Evolutionary conservation across 1,140 invertebrate genomes (phyloP).

Genomic region (Venustaconcha ellipsiformis): DNA sequence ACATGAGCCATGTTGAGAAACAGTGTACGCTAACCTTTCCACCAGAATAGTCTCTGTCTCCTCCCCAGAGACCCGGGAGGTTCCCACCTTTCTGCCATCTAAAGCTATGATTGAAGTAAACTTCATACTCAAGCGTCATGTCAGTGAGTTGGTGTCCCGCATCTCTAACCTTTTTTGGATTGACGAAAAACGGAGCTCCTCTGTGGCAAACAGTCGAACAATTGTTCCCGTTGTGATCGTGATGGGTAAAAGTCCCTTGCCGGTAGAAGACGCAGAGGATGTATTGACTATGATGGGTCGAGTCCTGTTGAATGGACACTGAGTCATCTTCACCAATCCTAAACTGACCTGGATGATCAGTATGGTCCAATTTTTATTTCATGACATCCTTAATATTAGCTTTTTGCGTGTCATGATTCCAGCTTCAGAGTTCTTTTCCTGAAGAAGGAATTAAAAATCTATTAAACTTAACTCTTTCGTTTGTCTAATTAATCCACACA

Average conservation of each 20-base stretch:
- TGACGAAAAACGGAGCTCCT: slow-evolving; percentile 41
- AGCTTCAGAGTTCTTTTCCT: slow-evolving; percentile 18
- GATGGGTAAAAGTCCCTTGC: slow-evolving; percentile 12
- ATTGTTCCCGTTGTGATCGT: slow-evolving; percentile 3
- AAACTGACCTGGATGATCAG: slow-evolving; percentile 14
- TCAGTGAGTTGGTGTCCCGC: slow-evolving; percentile 9
- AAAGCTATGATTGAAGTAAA: slow-evolving; percentile 45
- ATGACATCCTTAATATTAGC: slow-evolving; percentile 19
- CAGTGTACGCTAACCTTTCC: slow-evolving; percentile 32
- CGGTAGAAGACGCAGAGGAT: slow-evolving; percentile 22
- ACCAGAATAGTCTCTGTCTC: slow-evolving; percentile 35
- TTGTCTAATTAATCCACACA: too few relatives aligned
- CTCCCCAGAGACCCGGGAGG: slow-evolving; percentile 48
- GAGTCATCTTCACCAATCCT: slow-evolving; percentile 28
- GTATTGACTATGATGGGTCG: slow-evolving; percentile 13
- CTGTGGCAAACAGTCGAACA: slow-evolving; percentile 16
- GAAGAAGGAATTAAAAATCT: not conserved
- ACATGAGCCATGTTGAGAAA: slow-evolving; percentile 54
- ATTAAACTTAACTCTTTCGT: too few relatives aligned
- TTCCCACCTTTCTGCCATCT: slow-evolving; percentile 50
- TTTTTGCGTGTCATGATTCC: slow-evolving; percentile 21
- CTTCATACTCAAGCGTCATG: slow-evolving; percentile 22
- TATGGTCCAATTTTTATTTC: slow-evolving; percentile 6
- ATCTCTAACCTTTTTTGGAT: slow-evolving; percentile 1
- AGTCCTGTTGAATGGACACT: slow-evolving; percentile 19